Conservation (phyloP, 2,888 invertebrate species). For the Acrocyrtus sp. region DNA sequence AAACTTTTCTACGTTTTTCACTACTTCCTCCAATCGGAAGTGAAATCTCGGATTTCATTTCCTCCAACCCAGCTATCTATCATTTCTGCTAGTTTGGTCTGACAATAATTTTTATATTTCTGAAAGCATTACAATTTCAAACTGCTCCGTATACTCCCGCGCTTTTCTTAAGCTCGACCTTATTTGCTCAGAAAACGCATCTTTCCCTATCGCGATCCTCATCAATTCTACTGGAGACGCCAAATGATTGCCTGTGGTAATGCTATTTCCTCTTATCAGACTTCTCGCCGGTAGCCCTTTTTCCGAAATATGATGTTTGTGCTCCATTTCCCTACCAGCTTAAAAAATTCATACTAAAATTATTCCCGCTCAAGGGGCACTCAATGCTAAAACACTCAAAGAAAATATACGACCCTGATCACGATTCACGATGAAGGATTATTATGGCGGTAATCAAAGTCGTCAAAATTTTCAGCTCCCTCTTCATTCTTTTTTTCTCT, state of each 20-base stretch:
- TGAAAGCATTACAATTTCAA: neutral
- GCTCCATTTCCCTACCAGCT: too few relatives aligned
- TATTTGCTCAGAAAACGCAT: neutral
- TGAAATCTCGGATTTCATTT: constrained; percentile 36
- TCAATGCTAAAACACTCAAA: too few relatives aligned
- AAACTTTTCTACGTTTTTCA: too few relatives aligned
- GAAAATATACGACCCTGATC: too few relatives aligned
- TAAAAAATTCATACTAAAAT: too few relatives aligned
- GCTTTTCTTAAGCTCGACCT: too few relatives aligned
- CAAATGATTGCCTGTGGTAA: constrained; percentile 23
- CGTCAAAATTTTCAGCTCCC: constrained; percentile 22
- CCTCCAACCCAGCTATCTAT: constrained; percentile 42
- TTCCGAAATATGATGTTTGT: too few relatives aligned
- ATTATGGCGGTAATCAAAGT: too few relatives aligned
- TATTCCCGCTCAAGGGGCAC: too few relatives aligned
- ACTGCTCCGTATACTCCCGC: neutral
- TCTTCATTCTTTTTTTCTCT: neutral
- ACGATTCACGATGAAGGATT: too few relatives aligned
- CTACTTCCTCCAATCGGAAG: constrained; percentile 29
- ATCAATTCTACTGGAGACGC: neutral
- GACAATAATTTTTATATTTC: neutral
- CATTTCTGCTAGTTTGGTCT: too few relatives aligned
- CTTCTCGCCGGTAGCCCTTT: constrained; percentile 6
- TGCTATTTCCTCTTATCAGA: constrained; percentile 27
- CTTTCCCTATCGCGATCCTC: neutral